Evolutionary conservation across 1,140 invertebrate genomes (phyloP), one percentile per base, ranked within the genome.

Genomic region (Scaptodrosophila lebanonensis): DNA sequence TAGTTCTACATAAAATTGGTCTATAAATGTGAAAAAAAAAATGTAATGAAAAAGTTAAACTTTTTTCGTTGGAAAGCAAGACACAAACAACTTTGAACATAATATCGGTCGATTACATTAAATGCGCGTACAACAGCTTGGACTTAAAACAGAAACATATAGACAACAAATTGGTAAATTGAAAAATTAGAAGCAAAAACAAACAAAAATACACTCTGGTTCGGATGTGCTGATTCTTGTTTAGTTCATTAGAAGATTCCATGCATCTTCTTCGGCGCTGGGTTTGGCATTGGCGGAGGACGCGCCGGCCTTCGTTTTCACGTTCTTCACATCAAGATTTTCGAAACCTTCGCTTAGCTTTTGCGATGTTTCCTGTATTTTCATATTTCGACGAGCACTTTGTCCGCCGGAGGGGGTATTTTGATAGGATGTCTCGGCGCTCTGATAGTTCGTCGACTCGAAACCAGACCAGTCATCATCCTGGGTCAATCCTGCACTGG

Each of bases 221-320:
- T 44, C 20, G 53, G 15, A 16, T 20, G 8, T 32, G 45, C 8
- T 12, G 30, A 11, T 17, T 27, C 12, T 38, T 33, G 30, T 42
- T 85, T 88, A 90, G 75, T 89, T 87, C 83, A 90, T 89, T 53
- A 90, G 65, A 83, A 90, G 88, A 62, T 90, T 87, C 89, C 89
- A 90, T 29, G 89, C 89, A 69, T 90, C 89, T 27, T 90, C 89
- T 66, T 90, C 89, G 13, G 89, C 69, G 27, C 16, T 83, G 5
- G 60, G 76, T 87, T 89, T 27, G 71, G 85, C 66, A 83, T 84
- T 63, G 56, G 54, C 25, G 6, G 39, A 18, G 2, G 64, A 2
- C 8, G 32, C 32, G 15, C 42, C 7, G 11, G 56, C 66, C 7
- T 85, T 75, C 5, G 83, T 52, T 60, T 87, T 88, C 0, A 69